Percentiles rank a stretch among this genome's conserved stretches.
Conservation (phyloP, 2,797 vertebrate species). For the Rhyacichthys aspro region DNA sequence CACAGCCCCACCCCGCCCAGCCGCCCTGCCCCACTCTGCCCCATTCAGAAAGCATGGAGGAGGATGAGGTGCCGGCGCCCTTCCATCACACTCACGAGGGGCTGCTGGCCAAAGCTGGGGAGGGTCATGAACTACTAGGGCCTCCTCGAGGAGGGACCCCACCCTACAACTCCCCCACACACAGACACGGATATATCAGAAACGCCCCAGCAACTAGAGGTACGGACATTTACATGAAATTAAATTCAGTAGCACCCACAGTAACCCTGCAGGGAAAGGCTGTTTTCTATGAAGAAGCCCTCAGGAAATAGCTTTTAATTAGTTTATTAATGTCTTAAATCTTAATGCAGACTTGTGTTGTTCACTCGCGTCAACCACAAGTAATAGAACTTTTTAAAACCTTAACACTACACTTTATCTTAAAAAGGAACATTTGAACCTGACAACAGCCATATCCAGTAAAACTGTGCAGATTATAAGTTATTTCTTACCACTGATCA, state of each 20-base stretch:
- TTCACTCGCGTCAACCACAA: no score
- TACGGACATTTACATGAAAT: conserved; percentile 68
- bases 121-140: conserved; percentile 86
- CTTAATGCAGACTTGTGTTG: no score
- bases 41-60: conserved; percentile 98
- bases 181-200: conserved; percentile 80
- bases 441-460: no score
- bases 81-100: conserved; percentile 82
- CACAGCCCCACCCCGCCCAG: conserved; percentile 71
- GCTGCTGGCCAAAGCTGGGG: conserved; percentile 85
- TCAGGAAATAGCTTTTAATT: no score
- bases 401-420: no score
- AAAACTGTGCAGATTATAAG: no score
- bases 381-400: no score
- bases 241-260: not conserved
- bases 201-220: conserved; percentile 80
- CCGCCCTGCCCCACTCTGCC: conserved; percentile 76
- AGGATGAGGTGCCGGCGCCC: conserved; percentile 83
- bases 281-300: no score
- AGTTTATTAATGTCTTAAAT: no score
- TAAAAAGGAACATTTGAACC: no score
- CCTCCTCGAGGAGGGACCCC: conserved; percentile 81
- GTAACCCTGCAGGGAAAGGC: no score
- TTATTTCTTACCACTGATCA: no score
- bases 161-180: conserved; percentile 85